Evolutionary conservation across 53 echinoderm and acorn worm genomes (phyloP).

Genomic region (Holothuria scabra): DNA sequence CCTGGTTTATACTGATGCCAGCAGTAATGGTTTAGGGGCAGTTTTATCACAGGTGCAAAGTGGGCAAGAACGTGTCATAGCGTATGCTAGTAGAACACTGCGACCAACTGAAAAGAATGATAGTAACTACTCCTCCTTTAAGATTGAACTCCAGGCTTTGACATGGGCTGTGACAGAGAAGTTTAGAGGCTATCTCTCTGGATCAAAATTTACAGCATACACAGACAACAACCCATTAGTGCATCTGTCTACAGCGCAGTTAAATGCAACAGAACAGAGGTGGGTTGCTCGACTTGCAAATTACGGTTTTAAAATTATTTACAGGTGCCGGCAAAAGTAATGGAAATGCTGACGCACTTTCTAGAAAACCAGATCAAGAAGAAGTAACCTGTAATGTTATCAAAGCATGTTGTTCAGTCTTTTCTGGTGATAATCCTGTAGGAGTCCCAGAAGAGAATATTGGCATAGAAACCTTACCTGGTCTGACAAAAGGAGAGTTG

Average conservation of each 20-base stretch:
- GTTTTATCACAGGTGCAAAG: constrained; percentile 14
- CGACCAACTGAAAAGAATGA: too few relatives aligned
- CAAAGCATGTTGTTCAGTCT: constrained; percentile 10
- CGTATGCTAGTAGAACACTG: background rate
- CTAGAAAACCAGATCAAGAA: background rate
- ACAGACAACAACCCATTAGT: constrained; percentile 37
- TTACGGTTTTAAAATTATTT: constrained; percentile 15
- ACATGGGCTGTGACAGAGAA: constrained; percentile 19
- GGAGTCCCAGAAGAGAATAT: background rate
- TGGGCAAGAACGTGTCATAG: too few relatives aligned
- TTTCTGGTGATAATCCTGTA: too few relatives aligned
- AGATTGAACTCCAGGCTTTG: constrained; percentile 16
- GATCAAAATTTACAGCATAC: constrained; percentile 24
- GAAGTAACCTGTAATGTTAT: background rate
- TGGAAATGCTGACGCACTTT: constrained; percentile 35
- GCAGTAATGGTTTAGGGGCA: background rate
- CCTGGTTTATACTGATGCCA: constrained; percentile 22
- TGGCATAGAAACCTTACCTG: background rate
- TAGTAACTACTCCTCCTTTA: too few relatives aligned
- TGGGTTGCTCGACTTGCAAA: constrained; percentile 38
- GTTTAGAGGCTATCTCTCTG: constrained; percentile 30
- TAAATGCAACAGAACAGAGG: constrained; percentile 11
- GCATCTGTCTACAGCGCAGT: background rate
- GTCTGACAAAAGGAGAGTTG: background rate
- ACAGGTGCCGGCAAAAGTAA: constrained; percentile 2